Evolutionary conservation across 30 jellyfish, hydroid and myxozoan genomes (phyloP), one percentile per base, ranked within the genome.

Genomic region (Turritopsis rubra): DNA sequence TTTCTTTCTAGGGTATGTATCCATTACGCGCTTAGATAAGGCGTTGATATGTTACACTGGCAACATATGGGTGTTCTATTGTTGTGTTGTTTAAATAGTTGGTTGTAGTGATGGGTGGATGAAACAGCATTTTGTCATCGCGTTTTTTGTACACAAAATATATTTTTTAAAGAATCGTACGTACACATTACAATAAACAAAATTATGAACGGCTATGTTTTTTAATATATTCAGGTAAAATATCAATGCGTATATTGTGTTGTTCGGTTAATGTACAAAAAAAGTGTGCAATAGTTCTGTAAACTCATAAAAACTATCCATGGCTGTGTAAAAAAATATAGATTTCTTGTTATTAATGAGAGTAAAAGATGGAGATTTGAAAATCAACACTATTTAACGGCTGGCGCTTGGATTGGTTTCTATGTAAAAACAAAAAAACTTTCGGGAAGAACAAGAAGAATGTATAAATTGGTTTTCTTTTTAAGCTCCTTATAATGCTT

Each of bases 181-280:
- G 77, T 68, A 68, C 77, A 68, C 77, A 68, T 27, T 68, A 68
- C 77, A 68, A 27, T 68, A 68, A 68, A 68, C 77, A 68, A 68
- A 68, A 68, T 68, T 23, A 68, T n/a, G 77, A 68, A 68, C 28
- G 28, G 77, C 30, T n/a, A n/a, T 27, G 28, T 23, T 27, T 18
- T 60, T 27, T 7, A 68, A 68, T 68, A 41, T 41, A 41, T 41
- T 41, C 60, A 41, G 60, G 60, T 41, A 41, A 41, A 41, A 41
- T 41, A 41, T 41, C 60, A 41, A 41, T 68, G 77, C 77, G 21
- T 68, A n/a, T 23, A 27, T 7, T 23, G 28, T 68, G 77, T 68
- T 68, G 77, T 68, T 68, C 17, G 28, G 8, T 68, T 68, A 68
- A n/a, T 68, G 19, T 27, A 68, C 28, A 68, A 68, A n/a, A 60